Conservation (phyloP, 2,888 invertebrate species). For the Argyresthia goedartella region DNA sequence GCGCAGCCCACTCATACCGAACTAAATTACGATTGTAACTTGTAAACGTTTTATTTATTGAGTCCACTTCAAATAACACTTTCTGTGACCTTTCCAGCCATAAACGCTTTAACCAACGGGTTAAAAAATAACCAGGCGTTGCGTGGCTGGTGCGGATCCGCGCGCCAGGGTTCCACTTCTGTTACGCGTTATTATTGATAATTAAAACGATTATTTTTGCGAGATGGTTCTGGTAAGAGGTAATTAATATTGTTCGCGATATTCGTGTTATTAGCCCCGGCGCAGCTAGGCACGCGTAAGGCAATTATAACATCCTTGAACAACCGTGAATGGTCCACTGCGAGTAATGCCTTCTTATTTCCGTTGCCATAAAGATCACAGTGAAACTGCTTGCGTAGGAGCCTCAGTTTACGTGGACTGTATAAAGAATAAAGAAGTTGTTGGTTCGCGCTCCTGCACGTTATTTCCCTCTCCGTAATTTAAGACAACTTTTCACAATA, state of each 20-base stretch:
- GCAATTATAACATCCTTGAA: slow-evolving; percentile 1
- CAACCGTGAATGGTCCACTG: background rate
- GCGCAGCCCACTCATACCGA: background rate
- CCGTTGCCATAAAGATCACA: too few relatives aligned
- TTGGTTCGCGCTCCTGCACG: background rate
- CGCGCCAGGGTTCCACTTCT: slow-evolving; percentile 1
- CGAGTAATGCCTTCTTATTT: too few relatives aligned
- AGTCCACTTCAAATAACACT: slow-evolving; percentile 12
- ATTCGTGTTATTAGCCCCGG: slow-evolving; percentile 23
- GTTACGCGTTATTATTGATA: slow-evolving; percentile 30
- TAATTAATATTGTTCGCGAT: slow-evolving; percentile 33
- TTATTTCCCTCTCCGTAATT: background rate
- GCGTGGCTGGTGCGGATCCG: background rate
- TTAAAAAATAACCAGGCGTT: background rate
- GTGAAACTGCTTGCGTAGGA: too few relatives aligned
- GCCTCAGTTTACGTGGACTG: too few relatives aligned
- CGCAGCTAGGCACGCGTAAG: background rate
- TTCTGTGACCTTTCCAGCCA: slow-evolving; percentile 8
- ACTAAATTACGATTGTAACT: slow-evolving; percentile 23
- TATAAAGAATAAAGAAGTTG: too few relatives aligned
- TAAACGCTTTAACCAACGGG: slow-evolving; percentile 2
- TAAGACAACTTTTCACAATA: background rate
- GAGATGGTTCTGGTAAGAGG: slow-evolving; percentile 20
- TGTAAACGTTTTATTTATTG: slow-evolving; percentile 21
- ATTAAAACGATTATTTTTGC: slow-evolving; percentile 40